These are phyloP conservation scores for Myiotriccus ornatus DNA, from an alignment of 2,797 vertebrate species.

Conservation along the genomic window DNA sequence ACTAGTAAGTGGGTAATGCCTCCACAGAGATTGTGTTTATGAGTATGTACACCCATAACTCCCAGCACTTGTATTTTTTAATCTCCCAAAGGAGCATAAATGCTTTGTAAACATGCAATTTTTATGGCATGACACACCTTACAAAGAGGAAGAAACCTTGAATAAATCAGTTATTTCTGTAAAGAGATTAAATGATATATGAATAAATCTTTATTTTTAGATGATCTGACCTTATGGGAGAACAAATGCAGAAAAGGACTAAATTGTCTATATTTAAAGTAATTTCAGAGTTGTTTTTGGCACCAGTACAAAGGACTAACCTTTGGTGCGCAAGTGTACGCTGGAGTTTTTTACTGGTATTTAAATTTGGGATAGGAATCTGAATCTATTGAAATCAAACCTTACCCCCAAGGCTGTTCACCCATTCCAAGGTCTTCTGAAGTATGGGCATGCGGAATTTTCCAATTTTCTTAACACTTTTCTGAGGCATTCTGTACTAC, in stretches of 20 bases:
- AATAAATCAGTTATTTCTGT: not conserved
- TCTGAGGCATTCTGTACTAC: not conserved
- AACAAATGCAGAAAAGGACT: not conserved
- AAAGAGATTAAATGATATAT: not conserved
- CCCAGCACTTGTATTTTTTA: not conserved
- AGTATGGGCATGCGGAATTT: not conserved
- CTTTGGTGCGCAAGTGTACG: not conserved
- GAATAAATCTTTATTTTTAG: not conserved
- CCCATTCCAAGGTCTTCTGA: conserved; percentile 23
- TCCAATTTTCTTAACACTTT: not conserved
- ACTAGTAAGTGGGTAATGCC: not conserved
- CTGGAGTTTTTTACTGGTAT: conserved; percentile 2
- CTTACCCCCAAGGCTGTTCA: not conserved
- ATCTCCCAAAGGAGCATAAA: not conserved
- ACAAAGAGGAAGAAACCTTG: not conserved
- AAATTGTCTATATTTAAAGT: not conserved
- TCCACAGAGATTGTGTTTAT: not conserved
- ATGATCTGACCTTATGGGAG: not conserved
- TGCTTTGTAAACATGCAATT: not conserved
- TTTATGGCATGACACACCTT: not conserved
- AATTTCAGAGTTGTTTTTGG: conserved; percentile 43
- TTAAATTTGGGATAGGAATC: conserved; percentile 27
- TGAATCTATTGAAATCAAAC: conserved; percentile 27
- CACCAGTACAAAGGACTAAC: not conserved
- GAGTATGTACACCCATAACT: not conserved